These are phyloP conservation scores for Bactericera cockerelli DNA, from an alignment of 1,140 invertebrate genomes.

Conservation along the genomic window DNA sequence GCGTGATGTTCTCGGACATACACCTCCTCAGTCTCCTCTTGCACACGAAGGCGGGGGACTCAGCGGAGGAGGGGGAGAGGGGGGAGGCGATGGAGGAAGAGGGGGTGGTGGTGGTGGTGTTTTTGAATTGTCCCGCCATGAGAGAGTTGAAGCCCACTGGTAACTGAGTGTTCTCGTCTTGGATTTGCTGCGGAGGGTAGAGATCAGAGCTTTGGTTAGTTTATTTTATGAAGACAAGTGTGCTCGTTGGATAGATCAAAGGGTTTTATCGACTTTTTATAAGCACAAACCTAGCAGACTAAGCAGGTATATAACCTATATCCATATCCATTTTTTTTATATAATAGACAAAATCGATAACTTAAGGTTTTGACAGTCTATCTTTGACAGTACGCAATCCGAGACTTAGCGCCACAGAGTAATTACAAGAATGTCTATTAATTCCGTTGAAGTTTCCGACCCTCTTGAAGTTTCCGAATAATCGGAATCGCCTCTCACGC, in stretches of 20 bases:
- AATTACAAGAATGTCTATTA: too few species aligned
- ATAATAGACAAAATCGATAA: too few species aligned
- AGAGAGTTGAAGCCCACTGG: constrained; percentile 23
- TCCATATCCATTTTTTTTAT: too few species aligned
- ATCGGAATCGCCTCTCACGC: too few species aligned
- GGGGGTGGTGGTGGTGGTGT: constrained; percentile 13
- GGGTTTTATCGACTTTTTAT: too few species aligned
- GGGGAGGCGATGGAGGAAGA: constrained; percentile 14
- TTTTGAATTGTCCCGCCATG: constrained; percentile 19
- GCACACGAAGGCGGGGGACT: neutral
- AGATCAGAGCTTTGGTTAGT: constrained; percentile 21
- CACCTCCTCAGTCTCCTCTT: constrained; percentile 20
- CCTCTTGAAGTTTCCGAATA: too few species aligned
- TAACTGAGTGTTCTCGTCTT: constrained; percentile 25
- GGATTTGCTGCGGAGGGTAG: constrained; percentile 13
- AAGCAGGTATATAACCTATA: too few species aligned
- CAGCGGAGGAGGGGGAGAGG: neutral
- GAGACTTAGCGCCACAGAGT: too few species aligned
- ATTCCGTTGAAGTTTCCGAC: too few species aligned
- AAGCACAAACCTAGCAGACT: too few species aligned
- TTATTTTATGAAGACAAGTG: constrained; percentile 30
- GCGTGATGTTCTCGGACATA: constrained; percentile 23
- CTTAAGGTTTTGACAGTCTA: too few species aligned
- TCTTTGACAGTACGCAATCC: too few species aligned
- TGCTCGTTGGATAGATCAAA: constrained; percentile 27